Percentiles rank a stretch among this genome's conserved stretches.
Evolutionary conservation across 2,888 invertebrate species (phyloP).

Genomic region (Panopea generosa): DNA sequence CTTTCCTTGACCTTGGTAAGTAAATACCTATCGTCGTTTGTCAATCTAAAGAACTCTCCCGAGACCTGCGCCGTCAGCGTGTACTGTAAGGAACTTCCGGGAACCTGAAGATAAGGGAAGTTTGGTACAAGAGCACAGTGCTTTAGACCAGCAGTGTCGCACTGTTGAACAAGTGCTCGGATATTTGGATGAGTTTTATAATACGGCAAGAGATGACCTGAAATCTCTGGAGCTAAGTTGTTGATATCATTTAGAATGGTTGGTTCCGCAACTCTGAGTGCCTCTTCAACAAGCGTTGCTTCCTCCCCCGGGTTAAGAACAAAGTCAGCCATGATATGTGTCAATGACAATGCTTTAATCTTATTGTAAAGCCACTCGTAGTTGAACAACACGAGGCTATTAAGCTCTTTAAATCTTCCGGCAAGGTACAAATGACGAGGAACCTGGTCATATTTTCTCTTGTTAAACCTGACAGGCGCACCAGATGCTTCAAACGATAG

Average conservation of each 20-base stretch:
- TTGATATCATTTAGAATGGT: conserved; percentile 79
- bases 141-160: conserved; percentile 78
- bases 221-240: conserved; percentile 82
- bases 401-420: conserved; percentile 82
- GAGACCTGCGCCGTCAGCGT: conserved; percentile 68
- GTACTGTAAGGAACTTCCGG: conserved; percentile 81
- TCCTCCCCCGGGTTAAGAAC: conserved; percentile 80
- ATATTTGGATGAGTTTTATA: conserved; percentile 80
- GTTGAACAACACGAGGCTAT: conserved; percentile 80
- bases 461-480: conserved; percentile 77
- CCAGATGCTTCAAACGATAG: conserved; percentile 70
- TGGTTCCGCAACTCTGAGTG: conserved; percentile 77
- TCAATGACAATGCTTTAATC: conserved; percentile 81
- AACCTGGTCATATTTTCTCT: conserved; percentile 82
- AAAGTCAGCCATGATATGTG: conserved; percentile 82
- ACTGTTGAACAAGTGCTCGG: conserved; percentile 79
- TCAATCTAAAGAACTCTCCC: conserved; percentile 72
- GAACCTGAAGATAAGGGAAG: conserved; percentile 81
- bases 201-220: conserved; percentile 83
- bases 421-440: conserved; percentile 81
- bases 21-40: conserved; percentile 71
- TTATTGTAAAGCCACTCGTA: conserved; percentile 85
- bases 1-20: conserved; percentile 76
- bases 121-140: conserved; percentile 82
- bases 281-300: conserved; percentile 79